Percentiles rank a stretch among this genome's conserved stretches.
phyloP scores from a whole-genome alignment of 2,797 vertebrate genomes.

The Tympanoctomys barrerae region DNA sequence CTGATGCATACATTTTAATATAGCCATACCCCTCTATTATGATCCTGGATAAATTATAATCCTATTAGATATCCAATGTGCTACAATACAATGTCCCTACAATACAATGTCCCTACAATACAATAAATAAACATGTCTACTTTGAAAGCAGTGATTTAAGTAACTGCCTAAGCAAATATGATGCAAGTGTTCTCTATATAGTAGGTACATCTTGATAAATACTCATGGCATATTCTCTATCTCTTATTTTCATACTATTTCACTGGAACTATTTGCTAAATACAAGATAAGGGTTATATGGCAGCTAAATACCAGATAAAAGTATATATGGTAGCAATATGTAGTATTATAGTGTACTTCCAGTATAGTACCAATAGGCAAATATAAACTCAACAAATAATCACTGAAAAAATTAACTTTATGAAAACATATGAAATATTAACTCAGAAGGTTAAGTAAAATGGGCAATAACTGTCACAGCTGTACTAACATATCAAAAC shows the following conservation, averaged over 20 bases:
- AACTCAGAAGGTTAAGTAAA: constrained; percentile 52
- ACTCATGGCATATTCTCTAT: neutral
- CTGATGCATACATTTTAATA: neutral
- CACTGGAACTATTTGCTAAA: neutral
- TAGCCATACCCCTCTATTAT: neutral
- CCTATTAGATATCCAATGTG: neutral
- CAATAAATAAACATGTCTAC: constrained; percentile 37
- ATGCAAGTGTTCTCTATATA: neutral
- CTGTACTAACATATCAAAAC: neutral
- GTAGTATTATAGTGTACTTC: neutral
- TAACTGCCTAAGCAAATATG: neutral
- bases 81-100: neutral
- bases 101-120: constrained; percentile 5
- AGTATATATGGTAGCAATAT: neutral
- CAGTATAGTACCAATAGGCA: neutral
- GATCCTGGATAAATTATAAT: neutral
- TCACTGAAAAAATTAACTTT: neutral
- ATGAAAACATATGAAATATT: constrained; percentile 25
- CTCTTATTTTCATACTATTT: neutral
- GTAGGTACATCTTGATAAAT: neutral
- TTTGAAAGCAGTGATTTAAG: constrained; percentile 54
- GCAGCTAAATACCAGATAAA: neutral
- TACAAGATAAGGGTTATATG: neutral
- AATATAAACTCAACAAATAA: neutral
- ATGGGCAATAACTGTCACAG: neutral